Evolutionary conservation across 2,797 vertebrate genomes (phyloP).

Genomic region (Bradypodion pumilum): DNA sequence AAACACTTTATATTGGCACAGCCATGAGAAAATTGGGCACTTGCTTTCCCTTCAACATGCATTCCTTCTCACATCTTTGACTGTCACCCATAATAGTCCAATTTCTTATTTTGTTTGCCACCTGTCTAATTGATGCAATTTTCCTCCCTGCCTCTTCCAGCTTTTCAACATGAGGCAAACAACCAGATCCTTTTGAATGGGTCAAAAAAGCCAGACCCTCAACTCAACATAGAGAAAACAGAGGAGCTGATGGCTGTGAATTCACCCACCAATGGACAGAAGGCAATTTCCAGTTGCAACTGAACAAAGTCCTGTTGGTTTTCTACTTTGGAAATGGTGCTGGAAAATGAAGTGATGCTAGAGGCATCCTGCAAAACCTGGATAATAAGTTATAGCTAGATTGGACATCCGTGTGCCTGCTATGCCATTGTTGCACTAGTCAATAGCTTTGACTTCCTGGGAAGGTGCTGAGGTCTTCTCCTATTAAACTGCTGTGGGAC

Average conservation of each 20-base stretch:
- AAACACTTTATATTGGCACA: neutral
- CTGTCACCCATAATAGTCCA: neutral
- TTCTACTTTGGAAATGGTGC: fast-evolving
- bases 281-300: conserved; percentile 51
- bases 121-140: neutral
- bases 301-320: conserved; percentile 12
- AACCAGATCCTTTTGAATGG: conserved; percentile 39
- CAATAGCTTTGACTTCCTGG: neutral
- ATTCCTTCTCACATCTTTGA: neutral
- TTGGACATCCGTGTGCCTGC: conserved; percentile 4
- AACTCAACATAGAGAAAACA: conserved; percentile 36
- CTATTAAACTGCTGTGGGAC: neutral
- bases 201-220: neutral
- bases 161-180: conserved; percentile 13
- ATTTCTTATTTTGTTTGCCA: neutral
- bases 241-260: conserved; percentile 10
- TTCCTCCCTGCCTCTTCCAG: conserved; percentile 15
- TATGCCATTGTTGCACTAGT: conserved; percentile 6
- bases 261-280: conserved; percentile 18
- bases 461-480: neutral
- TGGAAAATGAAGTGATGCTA: neutral
- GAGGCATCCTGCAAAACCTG: neutral
- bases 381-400: conserved; percentile 2
- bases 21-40: neutral
- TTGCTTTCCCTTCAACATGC: neutral